Evolutionary conservation across 2,797 vertebrate species (phyloP), one percentile per base, ranked within the genome.

Genomic region (Girardinus metallicus): DNA sequence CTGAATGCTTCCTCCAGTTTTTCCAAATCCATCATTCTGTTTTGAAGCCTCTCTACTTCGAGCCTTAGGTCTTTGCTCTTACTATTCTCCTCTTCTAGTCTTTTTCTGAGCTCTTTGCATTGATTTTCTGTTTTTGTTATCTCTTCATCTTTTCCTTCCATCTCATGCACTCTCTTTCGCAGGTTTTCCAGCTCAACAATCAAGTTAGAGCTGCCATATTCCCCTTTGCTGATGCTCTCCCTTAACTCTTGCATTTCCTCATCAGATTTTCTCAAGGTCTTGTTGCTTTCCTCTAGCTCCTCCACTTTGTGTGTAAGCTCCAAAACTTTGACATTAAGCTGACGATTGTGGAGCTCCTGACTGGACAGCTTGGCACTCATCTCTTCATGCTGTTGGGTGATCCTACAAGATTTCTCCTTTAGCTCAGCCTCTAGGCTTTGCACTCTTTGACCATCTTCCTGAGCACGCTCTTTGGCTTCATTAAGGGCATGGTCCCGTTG

Each of bases 81-180:
- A 60, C 92, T 95, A 53, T 98, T 96, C 85, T 99, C 98, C 76
- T 97, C 97, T 47, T 98, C 96, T 16, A 99, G 93, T 86, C 96
- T 98, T 84, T 96, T 99, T 89, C 94, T 96, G 41, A 99, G 87
- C 73, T 99, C 98, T 83, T 95, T 96, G 87, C 97, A 99, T 79
- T 98, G 97, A 75, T 95, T 95, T 93, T 99, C 99, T 0, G 97
- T 97, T 91, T 97, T 99, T 0, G 95, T 97, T 88, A 99, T 98
- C 90, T 99, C 99, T 84, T 99, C 98, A 60, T 99, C 99, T 81
- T 99, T 99, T 16, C 97, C 98, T 86, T 99, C 97, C 97, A 99
- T 99, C 91, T 99, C 98, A 75, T 98, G 94, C 21, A 99, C 96
- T 0, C 94, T 95, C 84, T 99, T 99, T 9, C 97, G 95, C 43